Percentiles rank a stretch among this genome's conserved stretches.
These are phyloP conservation scores for Oreochromis spilurus DNA, from an alignment of 2,113 vertebrate species.

Conservation along the genomic window DNA sequence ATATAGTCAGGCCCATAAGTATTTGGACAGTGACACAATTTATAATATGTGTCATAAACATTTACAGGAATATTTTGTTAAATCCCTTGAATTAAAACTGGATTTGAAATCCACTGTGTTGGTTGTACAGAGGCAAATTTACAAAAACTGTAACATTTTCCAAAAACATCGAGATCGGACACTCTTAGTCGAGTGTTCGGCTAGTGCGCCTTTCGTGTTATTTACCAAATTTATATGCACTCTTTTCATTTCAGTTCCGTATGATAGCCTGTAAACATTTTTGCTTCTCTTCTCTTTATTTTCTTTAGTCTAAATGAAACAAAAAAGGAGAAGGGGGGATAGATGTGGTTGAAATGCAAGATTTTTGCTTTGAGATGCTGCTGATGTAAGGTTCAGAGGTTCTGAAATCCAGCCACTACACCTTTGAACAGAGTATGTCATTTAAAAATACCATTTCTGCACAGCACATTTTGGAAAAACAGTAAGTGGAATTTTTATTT, in stretches of 20 bases:
- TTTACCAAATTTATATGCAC: background rate
- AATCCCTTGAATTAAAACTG: background rate
- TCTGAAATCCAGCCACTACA: background rate
- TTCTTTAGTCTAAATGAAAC: background rate
- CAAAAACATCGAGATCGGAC: background rate
- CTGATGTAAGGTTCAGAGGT: background rate
- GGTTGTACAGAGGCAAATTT: no score
- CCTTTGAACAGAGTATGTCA: rapidly evolving
- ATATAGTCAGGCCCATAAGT: background rate
- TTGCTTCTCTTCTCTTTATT: background rate
- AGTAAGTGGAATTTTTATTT: background rate
- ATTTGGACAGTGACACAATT: background rate
- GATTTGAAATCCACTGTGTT: background rate
- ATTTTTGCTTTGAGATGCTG: background rate
- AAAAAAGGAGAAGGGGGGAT: background rate
- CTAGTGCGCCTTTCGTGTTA: rapidly evolving
- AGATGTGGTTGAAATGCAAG: background rate
- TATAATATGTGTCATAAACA: background rate
- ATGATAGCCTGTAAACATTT: background rate
- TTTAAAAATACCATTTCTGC: background rate
- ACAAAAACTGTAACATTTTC: no score
- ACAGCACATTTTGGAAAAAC: background rate
- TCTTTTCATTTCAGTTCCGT: rapidly evolving
- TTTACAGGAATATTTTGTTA: background rate
- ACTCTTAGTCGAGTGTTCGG: background rate